Evolutionary conservation across 2,797 vertebrate genomes (phyloP).

Genomic region (Trichosurus vulpecula): DNA sequence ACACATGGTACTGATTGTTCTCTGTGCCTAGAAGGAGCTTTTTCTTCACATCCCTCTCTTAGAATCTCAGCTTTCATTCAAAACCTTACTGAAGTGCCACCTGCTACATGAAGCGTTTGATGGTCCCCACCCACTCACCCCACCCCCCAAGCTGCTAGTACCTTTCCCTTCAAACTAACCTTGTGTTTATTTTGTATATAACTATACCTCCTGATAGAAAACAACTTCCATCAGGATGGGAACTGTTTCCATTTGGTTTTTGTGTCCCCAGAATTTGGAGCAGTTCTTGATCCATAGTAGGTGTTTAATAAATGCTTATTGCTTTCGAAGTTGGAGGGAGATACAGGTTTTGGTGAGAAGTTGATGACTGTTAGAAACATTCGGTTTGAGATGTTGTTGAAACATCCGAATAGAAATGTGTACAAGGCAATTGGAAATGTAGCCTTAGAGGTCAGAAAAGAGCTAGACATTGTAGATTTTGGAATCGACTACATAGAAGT

Average conservation of each 20-base stretch:
- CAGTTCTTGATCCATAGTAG: too few relatives aligned
- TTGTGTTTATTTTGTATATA: neutral
- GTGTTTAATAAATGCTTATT: neutral
- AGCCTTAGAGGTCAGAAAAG: too few relatives aligned
- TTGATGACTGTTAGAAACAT: neutral
- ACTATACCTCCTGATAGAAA: neutral
- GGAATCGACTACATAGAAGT: too few relatives aligned
- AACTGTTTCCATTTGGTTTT: neutral
- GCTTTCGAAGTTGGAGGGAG: neutral
- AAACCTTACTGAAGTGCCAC: neutral
- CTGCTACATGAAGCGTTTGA: neutral
- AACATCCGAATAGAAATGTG: too few relatives aligned
- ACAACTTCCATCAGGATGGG: neutral
- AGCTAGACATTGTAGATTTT: too few relatives aligned
- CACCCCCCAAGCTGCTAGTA: neutral
- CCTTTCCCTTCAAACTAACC: neutral
- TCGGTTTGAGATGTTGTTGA: too few relatives aligned
- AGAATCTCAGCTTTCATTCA: neutral
- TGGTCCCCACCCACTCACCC: neutral
- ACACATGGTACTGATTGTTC: neutral
- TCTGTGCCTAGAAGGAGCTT: neutral
- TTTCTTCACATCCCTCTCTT: neutral
- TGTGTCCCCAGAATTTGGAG: neutral
- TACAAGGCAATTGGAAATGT: too few relatives aligned
- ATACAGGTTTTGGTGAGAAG: neutral